Evolutionary conservation across 37 sponge, comb jelly and placozoan species (phyloP).

Genomic region (Eunapius fragilis): DNA sequence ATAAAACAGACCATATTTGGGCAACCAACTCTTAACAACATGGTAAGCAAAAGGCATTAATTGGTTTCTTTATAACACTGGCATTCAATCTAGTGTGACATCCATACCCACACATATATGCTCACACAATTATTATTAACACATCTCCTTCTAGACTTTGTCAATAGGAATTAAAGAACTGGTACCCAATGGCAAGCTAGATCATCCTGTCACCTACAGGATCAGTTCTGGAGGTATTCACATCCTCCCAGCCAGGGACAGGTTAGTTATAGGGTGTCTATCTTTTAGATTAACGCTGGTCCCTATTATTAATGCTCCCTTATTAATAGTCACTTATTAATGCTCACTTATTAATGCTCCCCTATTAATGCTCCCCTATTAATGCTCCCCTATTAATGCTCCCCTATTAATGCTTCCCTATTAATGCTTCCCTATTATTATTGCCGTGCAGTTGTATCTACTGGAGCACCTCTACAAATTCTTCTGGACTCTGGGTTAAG

Average conservation of each 20-base stretch:
- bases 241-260: constrained; percentile 17
- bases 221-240: constrained; percentile 12
- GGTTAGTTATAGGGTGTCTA: constrained; percentile 13
- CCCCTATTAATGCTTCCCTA: no score
- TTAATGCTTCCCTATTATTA: no score
- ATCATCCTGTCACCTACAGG: constrained; percentile 32
- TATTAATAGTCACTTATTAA: no score
- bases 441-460: not conserved
- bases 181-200: not conserved
- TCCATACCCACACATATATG: not conserved
- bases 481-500: not conserved
- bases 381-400: no score
- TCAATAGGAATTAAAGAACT: not conserved
- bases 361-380: no score
- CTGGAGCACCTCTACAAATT: not conserved
- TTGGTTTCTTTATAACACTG: not conserved
- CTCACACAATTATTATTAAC: no score
- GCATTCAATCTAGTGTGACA: not conserved
- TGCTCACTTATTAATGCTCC: no score
- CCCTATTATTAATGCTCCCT: no score
- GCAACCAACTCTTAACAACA: constrained; percentile 28
- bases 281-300: not conserved
- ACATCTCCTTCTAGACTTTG: not conserved
- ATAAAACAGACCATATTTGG: constrained; percentile 21
- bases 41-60: constrained; percentile 15